Evolutionary conservation across 2,113 vertebrate species (phyloP).

Genomic region (Esox niger): DNA sequence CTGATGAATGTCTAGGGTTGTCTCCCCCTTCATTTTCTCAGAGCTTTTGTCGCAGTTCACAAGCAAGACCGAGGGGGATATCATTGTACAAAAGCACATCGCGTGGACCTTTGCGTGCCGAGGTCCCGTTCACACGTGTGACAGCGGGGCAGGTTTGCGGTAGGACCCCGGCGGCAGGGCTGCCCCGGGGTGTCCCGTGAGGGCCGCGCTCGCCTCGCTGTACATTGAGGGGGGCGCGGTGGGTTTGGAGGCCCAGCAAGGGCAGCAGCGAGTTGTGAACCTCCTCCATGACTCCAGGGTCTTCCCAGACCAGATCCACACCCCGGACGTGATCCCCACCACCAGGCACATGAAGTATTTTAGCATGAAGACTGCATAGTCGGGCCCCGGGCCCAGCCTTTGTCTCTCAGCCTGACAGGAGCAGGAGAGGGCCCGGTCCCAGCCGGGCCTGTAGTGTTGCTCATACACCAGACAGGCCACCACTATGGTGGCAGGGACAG

Average conservation of each 20-base stretch:
- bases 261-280: conserved; percentile 81
- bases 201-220: conserved; percentile 77
- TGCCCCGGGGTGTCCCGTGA: conserved; percentile 77
- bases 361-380: conserved; percentile 96
- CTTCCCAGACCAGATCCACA: conserved; percentile 98
- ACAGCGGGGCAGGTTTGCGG: conserved; percentile 85
- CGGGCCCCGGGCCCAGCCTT: conserved; percentile 69
- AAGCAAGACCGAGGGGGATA: background rate
- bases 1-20: background rate
- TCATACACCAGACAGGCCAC: conserved; percentile 95
- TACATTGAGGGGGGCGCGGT: conserved; percentile 72
- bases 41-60: background rate
- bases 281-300: conserved; percentile 90
- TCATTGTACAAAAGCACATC: background rate
- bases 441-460: conserved; percentile 88
- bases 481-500: conserved; percentile 89
- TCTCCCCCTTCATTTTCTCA: background rate
- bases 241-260: conserved; percentile 79
- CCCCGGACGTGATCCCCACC: conserved; percentile 94
- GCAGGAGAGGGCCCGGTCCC: conserved; percentile 87
- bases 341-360: conserved; percentile 98
- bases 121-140: conserved; percentile 74
- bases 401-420: conserved; percentile 77
- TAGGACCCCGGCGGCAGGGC: conserved; percentile 77
- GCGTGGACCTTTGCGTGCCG: background rate